Percentiles rank a stretch among this genome's conserved stretches.
These are phyloP conservation scores for Penaeus monodon DNA, from an alignment of 2,888 invertebrate species.

Conservation along the genomic window DNA sequence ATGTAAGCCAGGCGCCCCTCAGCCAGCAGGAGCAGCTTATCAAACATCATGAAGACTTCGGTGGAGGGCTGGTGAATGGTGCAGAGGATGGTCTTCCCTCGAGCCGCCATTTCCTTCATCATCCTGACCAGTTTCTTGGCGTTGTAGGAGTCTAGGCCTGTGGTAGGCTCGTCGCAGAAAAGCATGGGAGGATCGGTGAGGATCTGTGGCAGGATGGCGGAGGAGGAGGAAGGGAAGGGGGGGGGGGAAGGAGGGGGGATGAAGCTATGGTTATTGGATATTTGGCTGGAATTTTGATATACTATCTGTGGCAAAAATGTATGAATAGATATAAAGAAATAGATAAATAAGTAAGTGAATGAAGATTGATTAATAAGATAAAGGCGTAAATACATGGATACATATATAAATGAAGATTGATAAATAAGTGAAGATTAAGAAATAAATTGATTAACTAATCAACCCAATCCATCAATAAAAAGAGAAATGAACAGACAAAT, in stretches of 20 bases:
- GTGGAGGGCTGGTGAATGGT: conserved; percentile 97
- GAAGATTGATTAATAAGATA: not conserved
- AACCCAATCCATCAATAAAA: too few species aligned
- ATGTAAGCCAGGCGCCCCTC: conserved; percentile 73
- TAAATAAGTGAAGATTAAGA: too few species aligned
- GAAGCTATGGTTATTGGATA: too few species aligned
- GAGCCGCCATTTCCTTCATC: conserved; percentile 69
- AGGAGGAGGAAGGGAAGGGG: not conserved
- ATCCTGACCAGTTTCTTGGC: conserved; percentile 69
- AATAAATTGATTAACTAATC: too few species aligned
- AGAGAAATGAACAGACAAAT: too few species aligned
- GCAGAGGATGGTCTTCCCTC: conserved; percentile 89
- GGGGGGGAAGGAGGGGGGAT: not conserved
- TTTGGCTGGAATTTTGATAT: too few species aligned
- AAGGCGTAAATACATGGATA: too few species aligned
- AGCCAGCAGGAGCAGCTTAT: conserved; percentile 72
- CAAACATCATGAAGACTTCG: conserved; percentile 88
- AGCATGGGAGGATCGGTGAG: conserved; percentile 73
- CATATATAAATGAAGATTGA: too few species aligned
- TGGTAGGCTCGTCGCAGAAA: conserved; percentile 74
- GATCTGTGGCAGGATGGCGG: conserved; percentile 67
- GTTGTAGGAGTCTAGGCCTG: conserved; percentile 72
- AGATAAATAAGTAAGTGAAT: not conserved
- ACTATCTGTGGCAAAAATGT: too few species aligned
- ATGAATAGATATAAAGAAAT: not conserved